A percentile compares a stretch with the other conserved stretches of the same genome.
Evolutionary conservation across 2,113 vertebrate species (phyloP).

Genomic region (Gymnorhina tibicen): DNA sequence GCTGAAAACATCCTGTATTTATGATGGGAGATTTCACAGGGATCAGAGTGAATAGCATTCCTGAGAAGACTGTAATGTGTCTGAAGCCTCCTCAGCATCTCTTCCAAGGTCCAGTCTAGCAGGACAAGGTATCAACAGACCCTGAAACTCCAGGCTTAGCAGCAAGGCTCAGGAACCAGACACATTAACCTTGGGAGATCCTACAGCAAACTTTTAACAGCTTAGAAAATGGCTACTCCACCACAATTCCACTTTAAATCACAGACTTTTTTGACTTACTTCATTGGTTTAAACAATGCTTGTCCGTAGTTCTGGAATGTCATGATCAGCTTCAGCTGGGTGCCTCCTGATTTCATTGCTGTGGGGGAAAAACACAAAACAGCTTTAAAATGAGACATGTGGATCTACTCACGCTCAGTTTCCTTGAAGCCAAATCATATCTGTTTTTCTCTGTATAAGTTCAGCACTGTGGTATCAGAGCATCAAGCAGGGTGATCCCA

Average conservation of each 20-base stretch:
- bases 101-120: background rate
- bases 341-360: constrained; percentile 99
- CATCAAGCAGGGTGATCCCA: background rate
- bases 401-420: background rate
- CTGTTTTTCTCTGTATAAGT: background rate
- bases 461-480: background rate
- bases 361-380: constrained; percentile 7
- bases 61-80: background rate
- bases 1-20: background rate
- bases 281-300: constrained; percentile 98
- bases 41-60: background rate
- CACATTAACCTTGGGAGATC: background rate
- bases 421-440: background rate
- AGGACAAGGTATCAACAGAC: background rate
- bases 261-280: constrained; percentile 79
- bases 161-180: background rate
- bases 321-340: constrained; percentile 98
- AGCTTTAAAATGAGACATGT: background rate
- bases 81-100: background rate
- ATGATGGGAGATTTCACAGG: background rate
- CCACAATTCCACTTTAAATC: background rate
- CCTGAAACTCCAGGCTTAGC: background rate
- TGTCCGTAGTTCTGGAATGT: constrained; percentile 99
- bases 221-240: background rate
- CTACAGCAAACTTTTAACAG: background rate